These are phyloP conservation scores for Hemicentrotus pulcherrimus DNA, from an alignment of 35 echinoderm and acorn worm genomes.

Conservation along the genomic window DNA sequence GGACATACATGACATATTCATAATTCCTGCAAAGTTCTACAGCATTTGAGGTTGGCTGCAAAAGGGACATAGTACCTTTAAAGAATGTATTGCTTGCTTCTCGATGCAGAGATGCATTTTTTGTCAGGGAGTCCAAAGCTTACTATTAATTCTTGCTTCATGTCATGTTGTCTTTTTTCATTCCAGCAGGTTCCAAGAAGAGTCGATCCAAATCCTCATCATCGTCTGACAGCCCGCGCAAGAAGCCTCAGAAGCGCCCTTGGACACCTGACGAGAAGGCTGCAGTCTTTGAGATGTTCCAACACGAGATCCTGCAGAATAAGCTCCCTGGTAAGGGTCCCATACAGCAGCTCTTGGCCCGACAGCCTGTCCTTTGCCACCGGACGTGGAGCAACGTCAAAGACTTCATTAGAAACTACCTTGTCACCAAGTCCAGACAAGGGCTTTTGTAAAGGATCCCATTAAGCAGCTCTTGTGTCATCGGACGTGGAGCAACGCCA, in stretches of 20 bases:
- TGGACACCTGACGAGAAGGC: conserved; percentile 46
- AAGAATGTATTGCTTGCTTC: no score
- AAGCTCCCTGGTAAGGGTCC: conserved; percentile 43
- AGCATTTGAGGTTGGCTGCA: no score
- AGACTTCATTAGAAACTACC: conserved; percentile 52
- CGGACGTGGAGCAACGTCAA: conserved; percentile 51
- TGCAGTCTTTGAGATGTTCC: conserved; percentile 48
- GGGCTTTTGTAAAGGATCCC: neutral
- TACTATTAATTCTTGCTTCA: neutral
- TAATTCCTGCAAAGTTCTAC: no score
- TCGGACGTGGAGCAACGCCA: neutral
- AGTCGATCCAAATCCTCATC: conserved; percentile 15
- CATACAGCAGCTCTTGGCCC: conserved; percentile 41
- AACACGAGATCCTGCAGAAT: conserved; percentile 47
- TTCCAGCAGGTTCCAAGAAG: neutral
- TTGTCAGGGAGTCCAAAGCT: no score
- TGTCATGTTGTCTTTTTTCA: neutral
- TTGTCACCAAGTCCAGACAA: conserved; percentile 41
- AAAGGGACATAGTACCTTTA: no score
- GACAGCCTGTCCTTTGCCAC: conserved; percentile 32
- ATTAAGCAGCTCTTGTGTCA: neutral
- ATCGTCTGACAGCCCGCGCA: conserved; percentile 29
- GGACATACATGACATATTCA: no score
- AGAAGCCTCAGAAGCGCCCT: conserved; percentile 46
- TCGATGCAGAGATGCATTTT: no score